Evolutionary conservation across 2,113 vertebrate genomes (phyloP).

Genomic region (Phoenicopterus ruber): DNA sequence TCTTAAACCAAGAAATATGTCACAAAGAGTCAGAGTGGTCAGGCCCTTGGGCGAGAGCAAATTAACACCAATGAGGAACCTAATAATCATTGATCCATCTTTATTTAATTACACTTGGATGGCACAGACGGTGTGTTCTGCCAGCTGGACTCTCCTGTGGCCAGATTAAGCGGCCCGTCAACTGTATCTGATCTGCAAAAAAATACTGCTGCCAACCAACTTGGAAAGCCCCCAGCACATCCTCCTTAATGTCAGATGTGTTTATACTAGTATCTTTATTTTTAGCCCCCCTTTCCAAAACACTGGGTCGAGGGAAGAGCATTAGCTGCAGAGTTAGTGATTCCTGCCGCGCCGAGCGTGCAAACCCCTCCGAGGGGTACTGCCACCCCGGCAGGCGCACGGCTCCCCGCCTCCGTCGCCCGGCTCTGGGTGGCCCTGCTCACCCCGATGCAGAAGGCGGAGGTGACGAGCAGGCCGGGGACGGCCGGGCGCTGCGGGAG

Average conservation of each 20-base stretch:
- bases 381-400: not conserved
- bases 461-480: rapidly evolving
- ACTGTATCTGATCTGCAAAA: not conserved
- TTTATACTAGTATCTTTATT: slow-evolving; percentile 10
- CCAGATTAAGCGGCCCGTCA: slow-evolving; percentile 13
- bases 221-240: slow-evolving; percentile 5
- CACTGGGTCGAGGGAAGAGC: not conserved
- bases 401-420: not conserved
- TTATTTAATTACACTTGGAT: slow-evolving; percentile 10
- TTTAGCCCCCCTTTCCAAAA: not conserved
- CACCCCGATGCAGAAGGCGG: rapidly evolving
- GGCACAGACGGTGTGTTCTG: not conserved
- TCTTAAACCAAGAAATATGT: not conserved
- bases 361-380: not conserved
- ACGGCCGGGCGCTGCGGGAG: not conserved
- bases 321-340: not conserved
- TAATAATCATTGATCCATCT: slow-evolving; percentile 42
- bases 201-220: not conserved
- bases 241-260: not conserved
- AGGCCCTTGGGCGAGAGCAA: not conserved
- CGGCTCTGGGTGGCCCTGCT: too few species aligned
- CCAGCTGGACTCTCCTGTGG: not conserved
- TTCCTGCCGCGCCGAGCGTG: not conserved
- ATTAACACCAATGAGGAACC: slow-evolving; percentile 4
- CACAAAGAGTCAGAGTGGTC: not conserved